Evolutionary conservation across 2,888 invertebrate species (phyloP).

Genomic region (Odontocerum albicorne): DNA sequence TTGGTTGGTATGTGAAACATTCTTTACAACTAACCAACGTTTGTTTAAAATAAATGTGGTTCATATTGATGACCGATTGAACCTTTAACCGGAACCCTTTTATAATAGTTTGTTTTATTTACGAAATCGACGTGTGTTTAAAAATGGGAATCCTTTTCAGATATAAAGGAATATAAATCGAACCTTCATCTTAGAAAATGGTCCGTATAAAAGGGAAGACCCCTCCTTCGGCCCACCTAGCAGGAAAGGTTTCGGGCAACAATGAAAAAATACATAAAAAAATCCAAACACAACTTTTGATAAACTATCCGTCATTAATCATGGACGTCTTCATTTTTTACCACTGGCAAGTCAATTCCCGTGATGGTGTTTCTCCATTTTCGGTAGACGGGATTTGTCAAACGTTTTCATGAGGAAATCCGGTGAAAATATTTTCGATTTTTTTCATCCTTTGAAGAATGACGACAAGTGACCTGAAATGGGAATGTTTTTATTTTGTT

Average conservation of each 20-base stretch:
- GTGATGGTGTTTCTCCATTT: constrained; percentile 2
- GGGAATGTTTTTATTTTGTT: neutral
- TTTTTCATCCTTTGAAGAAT: neutral
- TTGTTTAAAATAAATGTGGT: neutral
- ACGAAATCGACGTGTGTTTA: too few species aligned
- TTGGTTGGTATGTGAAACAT: too few species aligned
- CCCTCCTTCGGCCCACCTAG: constrained; percentile 8
- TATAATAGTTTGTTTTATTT: too few species aligned
- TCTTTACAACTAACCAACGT: too few species aligned
- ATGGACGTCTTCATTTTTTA: constrained; percentile 35
- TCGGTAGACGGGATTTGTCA: constrained; percentile 12
- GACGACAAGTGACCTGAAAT: neutral
- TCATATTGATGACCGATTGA: too few species aligned
- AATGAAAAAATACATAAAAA: constrained; percentile 24
- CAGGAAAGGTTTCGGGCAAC: constrained; percentile 21
- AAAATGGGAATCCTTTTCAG: constrained; percentile 7
- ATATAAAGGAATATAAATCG: constrained; percentile 15
- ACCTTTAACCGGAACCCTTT: too few species aligned
- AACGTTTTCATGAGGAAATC: neutral
- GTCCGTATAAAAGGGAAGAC: constrained; percentile 1
- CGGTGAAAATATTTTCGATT: neutral
- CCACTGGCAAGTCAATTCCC: constrained; percentile 22
- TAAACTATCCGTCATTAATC: constrained; percentile 37
- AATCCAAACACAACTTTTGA: constrained; percentile 32
- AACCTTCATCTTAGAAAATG: constrained; percentile 11